A percentile compares a stretch with the other conserved stretches of the same genome.
These are phyloP conservation scores for Gyps fulvus DNA, from an alignment of 2,113 vertebrate species.

Conservation along the genomic window DNA sequence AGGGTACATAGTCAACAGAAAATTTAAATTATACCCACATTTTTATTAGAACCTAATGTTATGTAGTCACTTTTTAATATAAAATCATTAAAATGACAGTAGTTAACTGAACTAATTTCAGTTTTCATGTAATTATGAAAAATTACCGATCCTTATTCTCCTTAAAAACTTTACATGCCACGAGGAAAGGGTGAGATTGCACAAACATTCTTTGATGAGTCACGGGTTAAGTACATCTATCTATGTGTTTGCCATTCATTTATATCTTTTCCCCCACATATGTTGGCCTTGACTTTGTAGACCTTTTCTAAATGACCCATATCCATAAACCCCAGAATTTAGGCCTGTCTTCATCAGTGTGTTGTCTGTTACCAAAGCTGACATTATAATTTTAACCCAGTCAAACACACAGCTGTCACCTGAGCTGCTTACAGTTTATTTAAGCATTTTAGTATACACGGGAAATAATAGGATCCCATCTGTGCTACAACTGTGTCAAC, in stretches of 20 bases:
- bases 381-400: neutral
- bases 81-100: neutral
- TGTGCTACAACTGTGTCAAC: neutral
- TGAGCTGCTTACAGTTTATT: neutral
- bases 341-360: neutral
- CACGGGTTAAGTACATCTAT: neutral
- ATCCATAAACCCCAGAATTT: neutral
- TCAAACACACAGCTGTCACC: neutral
- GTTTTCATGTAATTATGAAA: neutral
- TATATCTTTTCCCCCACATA: too few relatives aligned
- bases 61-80: neutral
- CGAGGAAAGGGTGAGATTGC: neutral
- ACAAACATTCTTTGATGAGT: neutral
- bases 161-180: neutral
- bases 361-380: neutral
- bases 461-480: neutral
- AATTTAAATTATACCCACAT: neutral
- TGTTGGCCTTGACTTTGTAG: neutral
- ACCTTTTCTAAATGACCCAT: neutral
- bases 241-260: neutral
- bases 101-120: neutral
- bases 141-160: neutral
- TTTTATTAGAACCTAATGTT: neutral
- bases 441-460: neutral
- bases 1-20: neutral